Conservation (phyloP, 37 sponge, comb jelly and placozoan genomes). For the Spongia lamella region DNA sequence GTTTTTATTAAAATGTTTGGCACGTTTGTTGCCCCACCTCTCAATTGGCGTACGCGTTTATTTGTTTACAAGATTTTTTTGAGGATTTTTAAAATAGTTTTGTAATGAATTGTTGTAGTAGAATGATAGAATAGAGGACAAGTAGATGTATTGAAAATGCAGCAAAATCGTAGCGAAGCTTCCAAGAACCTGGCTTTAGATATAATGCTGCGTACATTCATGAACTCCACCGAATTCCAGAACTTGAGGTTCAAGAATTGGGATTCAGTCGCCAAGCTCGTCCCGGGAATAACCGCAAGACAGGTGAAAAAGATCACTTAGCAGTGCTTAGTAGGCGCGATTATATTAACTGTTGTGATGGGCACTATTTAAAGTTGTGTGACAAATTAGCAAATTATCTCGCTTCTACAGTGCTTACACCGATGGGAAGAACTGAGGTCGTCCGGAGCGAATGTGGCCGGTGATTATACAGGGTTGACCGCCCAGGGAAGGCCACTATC, state of each 20-base stretch:
- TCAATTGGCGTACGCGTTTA: too few relatives aligned
- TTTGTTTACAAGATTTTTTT: too few relatives aligned
- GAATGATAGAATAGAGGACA: too few relatives aligned
- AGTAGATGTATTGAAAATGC: too few relatives aligned
- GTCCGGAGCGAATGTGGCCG: background rate
- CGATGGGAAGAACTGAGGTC: constrained; percentile 74
- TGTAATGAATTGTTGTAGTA: too few relatives aligned
- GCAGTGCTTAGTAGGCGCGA: too few relatives aligned
- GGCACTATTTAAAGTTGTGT: too few relatives aligned
- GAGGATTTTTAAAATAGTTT: too few relatives aligned
- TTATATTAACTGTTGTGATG: too few relatives aligned
- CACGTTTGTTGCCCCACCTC: too few relatives aligned
- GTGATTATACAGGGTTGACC: constrained; percentile 52
- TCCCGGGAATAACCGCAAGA: constrained; percentile 74
- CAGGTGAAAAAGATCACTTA: constrained; percentile 42
- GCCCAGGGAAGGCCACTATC: constrained; percentile 73
- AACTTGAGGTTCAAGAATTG: constrained; percentile 48
- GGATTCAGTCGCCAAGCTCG: constrained; percentile 64
- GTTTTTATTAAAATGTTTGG: too few relatives aligned
- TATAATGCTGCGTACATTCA: constrained; percentile 71
- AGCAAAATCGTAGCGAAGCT: constrained; percentile 23
- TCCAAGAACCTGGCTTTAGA: constrained; percentile 67
- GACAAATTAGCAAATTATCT: background rate
- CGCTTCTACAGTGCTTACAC: constrained; percentile 48
- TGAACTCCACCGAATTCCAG: constrained; percentile 65